A percentile compares a stretch with the other conserved stretches of the same genome.
phyloP scores from a whole-genome alignment of 2,888 invertebrate genomes.

The Erebia palarica region DNA sequence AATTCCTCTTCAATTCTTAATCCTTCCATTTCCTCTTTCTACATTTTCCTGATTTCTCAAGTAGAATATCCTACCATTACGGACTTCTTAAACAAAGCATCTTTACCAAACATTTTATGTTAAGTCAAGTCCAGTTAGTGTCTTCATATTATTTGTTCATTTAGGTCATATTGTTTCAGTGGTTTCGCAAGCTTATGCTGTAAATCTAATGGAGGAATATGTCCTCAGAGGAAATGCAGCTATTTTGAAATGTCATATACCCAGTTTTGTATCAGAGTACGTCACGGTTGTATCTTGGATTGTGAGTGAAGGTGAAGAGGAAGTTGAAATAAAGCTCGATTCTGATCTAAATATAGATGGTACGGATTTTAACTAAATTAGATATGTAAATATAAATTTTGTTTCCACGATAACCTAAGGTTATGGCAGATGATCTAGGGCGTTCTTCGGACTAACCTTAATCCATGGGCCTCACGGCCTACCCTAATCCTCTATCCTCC shows the following conservation, averaged over 20 bases:
- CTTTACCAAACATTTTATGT: not conserved
- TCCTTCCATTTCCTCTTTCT: constrained; percentile 27
- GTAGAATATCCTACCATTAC: not conserved
- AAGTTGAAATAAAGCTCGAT: constrained; percentile 75
- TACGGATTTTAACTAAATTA: constrained; percentile 48
- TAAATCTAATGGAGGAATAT: constrained; percentile 96
- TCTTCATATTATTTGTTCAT: constrained; percentile 34
- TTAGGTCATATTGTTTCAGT: constrained; percentile 84
- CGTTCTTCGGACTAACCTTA: constrained; percentile 62
- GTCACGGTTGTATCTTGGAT: constrained; percentile 93
- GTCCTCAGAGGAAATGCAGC: constrained; percentile 95
- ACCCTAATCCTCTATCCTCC: constrained; percentile 77
- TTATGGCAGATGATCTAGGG: constrained; percentile 49
- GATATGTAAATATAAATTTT: constrained; percentile 17
- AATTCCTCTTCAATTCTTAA: constrained; percentile 4
- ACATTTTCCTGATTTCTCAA: not conserved
- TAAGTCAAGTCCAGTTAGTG: not conserved
- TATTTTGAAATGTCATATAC: constrained; percentile 96
- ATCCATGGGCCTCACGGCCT: constrained; percentile 84
- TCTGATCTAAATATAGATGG: constrained; percentile 64
- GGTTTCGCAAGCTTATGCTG: constrained; percentile 94
- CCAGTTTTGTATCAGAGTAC: constrained; percentile 96
- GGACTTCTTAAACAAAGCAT: not conserved
- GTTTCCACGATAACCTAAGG: constrained; percentile 7
- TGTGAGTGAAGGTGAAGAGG: constrained; percentile 85